Conservation (phyloP, 1,140 invertebrate genomes). For the Drosophila neocordata region DNA sequence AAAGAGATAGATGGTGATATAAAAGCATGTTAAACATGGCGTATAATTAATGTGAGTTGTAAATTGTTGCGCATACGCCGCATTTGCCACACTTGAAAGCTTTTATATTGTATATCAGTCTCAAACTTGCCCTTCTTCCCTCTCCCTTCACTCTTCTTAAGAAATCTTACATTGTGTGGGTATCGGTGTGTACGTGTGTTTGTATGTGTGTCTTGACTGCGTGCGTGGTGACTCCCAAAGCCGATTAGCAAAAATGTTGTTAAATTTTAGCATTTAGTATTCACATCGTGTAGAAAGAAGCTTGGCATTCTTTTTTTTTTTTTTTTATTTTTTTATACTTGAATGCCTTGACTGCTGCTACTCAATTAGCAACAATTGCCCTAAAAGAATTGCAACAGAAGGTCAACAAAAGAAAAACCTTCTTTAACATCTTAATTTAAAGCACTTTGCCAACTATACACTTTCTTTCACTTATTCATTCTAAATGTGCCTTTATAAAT, state of each 20-base stretch:
- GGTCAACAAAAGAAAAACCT: too few relatives aligned
- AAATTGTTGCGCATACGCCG: conserved; percentile 49
- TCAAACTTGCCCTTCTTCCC: background rate
- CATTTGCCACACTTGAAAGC: conserved; percentile 38
- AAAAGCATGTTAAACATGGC: conserved; percentile 33
- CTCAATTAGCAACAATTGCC: conserved; percentile 43
- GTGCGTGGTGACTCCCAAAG: conserved; percentile 29
- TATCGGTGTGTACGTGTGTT: background rate
- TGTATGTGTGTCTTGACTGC: background rate
- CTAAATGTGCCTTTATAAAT: conserved; percentile 18
- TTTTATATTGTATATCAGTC: conserved; percentile 31
- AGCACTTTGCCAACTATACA: background rate
- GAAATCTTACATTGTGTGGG: background rate
- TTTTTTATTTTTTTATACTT: background rate
- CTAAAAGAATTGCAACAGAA: background rate
- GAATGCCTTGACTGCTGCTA: conserved; percentile 25
- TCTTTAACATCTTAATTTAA: background rate
- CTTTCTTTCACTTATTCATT: background rate
- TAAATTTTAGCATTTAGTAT: conserved; percentile 1
- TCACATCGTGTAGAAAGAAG: background rate
- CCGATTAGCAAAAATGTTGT: conserved; percentile 42
- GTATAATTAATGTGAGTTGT: conserved; percentile 57
- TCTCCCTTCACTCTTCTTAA: background rate
- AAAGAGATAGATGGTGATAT: conserved; percentile 2
- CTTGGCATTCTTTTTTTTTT: background rate